These are phyloP conservation scores for Myxocyprinus asiaticus DNA, from an alignment of 2,113 vertebrate genomes.

Conservation along the genomic window DNA sequence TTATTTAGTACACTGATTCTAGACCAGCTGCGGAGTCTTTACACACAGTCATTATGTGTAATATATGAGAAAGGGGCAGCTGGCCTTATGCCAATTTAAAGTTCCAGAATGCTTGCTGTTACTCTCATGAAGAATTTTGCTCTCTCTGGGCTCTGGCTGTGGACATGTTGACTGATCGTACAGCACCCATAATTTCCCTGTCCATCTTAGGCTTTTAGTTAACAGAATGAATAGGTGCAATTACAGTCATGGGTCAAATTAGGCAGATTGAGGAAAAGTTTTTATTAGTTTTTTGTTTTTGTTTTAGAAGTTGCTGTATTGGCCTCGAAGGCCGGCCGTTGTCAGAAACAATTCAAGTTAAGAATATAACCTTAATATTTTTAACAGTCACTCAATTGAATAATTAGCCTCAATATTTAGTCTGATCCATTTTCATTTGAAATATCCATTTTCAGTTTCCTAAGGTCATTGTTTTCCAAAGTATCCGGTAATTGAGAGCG, in stretches of 20 bases:
- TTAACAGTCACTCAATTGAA: too few species aligned
- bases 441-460: too few species aligned
- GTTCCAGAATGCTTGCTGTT: neutral
- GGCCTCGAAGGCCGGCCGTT: neutral
- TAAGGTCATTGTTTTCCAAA: too few species aligned
- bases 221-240: constrained; percentile 18
- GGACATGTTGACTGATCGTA: neutral
- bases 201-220: constrained; percentile 18
- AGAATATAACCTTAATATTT: neutral
- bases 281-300: too few species aligned
- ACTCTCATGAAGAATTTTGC: constrained; percentile 6
- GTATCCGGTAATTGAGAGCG: too few species aligned
- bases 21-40: constrained; percentile 18
- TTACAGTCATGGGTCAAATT: constrained; percentile 16
- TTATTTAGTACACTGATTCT: constrained; percentile 23
- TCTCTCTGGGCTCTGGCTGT: neutral
- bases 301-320: neutral
- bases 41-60: neutral
- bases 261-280: neutral
- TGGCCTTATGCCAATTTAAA: constrained; percentile 15
- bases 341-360: neutral
- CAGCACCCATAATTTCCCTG: constrained; percentile 12
- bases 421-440: too few species aligned
- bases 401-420: too few species aligned
- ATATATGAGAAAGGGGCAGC: neutral